Conservation (phyloP, 2,797 vertebrate genomes). For the Oophaga sylvatica region DNA sequence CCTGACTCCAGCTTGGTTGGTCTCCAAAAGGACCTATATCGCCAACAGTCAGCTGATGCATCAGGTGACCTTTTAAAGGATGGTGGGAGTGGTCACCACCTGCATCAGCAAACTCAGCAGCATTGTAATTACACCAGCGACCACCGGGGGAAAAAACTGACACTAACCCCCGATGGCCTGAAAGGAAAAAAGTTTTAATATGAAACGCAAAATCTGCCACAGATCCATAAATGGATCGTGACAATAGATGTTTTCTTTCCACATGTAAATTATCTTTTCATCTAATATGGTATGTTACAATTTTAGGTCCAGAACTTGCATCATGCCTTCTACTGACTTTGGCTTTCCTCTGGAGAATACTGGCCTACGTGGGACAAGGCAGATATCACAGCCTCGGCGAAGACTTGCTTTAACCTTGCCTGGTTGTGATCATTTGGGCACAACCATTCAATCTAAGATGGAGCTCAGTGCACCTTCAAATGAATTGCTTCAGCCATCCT, state of each 20-base stretch:
- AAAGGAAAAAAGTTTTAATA: too few relatives aligned
- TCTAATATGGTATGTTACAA: background rate
- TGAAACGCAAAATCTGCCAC: too few relatives aligned
- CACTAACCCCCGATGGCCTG: too few relatives aligned
- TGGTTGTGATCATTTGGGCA: constrained; percentile 18
- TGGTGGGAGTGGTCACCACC: too few relatives aligned
- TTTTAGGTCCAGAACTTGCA: constrained; percentile 1
- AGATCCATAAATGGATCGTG: too few relatives aligned
- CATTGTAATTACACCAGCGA: too few relatives aligned
- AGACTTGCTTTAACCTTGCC: constrained; percentile 57
- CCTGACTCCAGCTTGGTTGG: too few relatives aligned
- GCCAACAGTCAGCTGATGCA: too few relatives aligned
- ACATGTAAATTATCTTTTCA: background rate
- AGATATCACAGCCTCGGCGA: constrained; percentile 29
- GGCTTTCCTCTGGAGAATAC: constrained; percentile 25
- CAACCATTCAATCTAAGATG: background rate
- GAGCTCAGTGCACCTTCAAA: background rate
- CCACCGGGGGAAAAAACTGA: too few relatives aligned
- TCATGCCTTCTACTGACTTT: constrained; percentile 37
- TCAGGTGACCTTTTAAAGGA: too few relatives aligned
- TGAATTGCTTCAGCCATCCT: constrained; percentile 33
- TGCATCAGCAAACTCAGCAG: too few relatives aligned
- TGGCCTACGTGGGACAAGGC: constrained; percentile 20
- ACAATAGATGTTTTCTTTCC: background rate
- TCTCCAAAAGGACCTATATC: too few relatives aligned